Conservation (phyloP, 2,113 vertebrate species). For the Xyrauchen texanus region DNA sequence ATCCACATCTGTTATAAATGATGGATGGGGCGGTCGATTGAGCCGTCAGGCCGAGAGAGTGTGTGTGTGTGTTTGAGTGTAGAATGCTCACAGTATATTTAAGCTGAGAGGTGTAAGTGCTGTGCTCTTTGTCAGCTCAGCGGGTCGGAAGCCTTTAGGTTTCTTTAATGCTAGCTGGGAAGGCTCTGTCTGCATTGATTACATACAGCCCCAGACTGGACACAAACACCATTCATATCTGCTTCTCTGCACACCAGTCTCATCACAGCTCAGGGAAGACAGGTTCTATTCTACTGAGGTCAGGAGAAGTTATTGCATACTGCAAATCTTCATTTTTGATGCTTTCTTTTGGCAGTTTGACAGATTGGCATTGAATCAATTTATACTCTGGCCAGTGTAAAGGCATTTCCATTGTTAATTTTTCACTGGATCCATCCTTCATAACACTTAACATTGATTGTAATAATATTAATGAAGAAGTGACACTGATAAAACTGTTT, state of each 20-base stretch:
- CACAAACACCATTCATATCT: slow-evolving; percentile 15
- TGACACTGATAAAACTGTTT: slow-evolving; percentile 29
- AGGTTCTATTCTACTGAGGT: slow-evolving; percentile 21
- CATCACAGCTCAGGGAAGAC: slow-evolving; percentile 15
- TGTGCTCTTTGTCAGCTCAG: slow-evolving; percentile 38
- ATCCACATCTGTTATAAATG: slow-evolving; percentile 9
- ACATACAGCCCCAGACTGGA: slow-evolving; percentile 14
- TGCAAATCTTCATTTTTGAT: too few species aligned
- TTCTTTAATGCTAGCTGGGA: slow-evolving; percentile 37
- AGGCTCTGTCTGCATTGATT: slow-evolving; percentile 44
- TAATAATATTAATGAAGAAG: slow-evolving; percentile 18
- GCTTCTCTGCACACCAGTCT: background rate
- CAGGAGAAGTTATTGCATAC: background rate
- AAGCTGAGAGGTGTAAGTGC: slow-evolving; percentile 27
- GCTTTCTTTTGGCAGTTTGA: background rate
- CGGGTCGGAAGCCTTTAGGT: slow-evolving; percentile 31
- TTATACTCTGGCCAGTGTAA: background rate
- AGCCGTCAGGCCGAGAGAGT: slow-evolving; percentile 19
- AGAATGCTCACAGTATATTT: slow-evolving; percentile 1
- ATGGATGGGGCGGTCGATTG: slow-evolving; percentile 14
- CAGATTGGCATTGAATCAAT: background rate
- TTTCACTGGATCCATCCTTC: slow-evolving; percentile 1
- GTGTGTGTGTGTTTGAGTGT: slow-evolving; percentile 31
- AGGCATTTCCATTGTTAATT: slow-evolving; percentile 2
- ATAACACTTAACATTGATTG: slow-evolving; percentile 7